Conservation (phyloP, 2,113 vertebrate species). For the Salvelinus fontinalis region DNA sequence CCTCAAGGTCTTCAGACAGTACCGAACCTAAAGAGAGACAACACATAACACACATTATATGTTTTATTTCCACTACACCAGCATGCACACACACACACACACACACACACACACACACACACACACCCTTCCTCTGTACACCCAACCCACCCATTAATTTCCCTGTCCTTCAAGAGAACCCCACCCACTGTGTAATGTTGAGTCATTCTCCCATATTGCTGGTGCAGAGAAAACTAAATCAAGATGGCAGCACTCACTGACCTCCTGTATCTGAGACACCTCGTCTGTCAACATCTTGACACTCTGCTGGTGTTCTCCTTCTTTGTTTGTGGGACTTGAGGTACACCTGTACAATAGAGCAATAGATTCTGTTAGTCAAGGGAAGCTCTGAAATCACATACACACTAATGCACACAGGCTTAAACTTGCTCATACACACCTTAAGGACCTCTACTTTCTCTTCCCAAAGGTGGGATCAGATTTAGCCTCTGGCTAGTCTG, state of each 20-base stretch:
- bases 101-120: not conserved
- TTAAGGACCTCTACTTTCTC: slow-evolving; percentile 65
- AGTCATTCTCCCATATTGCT: not conserved
- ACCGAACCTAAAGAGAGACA: slow-evolving; percentile 67
- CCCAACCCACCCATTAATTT: not conserved
- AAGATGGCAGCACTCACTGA: slow-evolving; percentile 49
- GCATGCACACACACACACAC: not conserved
- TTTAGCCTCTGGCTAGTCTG: slow-evolving; percentile 4
- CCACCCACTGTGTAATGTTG: not conserved
- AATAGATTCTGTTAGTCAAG: not conserved
- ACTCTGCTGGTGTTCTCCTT: slow-evolving; percentile 64
- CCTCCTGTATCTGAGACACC: slow-evolving; percentile 85
- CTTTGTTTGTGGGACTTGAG: slow-evolving; percentile 65
- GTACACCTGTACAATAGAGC: slow-evolving; percentile 69
- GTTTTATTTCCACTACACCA: not conserved
- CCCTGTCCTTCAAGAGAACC: not conserved
- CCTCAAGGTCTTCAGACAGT: slow-evolving; percentile 76
- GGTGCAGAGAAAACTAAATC: not conserved
- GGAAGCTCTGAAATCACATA: not conserved
- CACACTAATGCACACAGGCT: not conserved
- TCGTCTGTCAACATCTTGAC: slow-evolving; percentile 84
- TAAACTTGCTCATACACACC: slow-evolving; percentile 34
- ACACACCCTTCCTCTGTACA: not conserved
- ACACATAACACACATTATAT: not conserved
- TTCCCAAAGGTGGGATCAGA: slow-evolving; percentile 18